These are phyloP conservation scores for Nymphalis io DNA, from an alignment of 1,140 invertebrate genomes.

Conservation along the genomic window DNA sequence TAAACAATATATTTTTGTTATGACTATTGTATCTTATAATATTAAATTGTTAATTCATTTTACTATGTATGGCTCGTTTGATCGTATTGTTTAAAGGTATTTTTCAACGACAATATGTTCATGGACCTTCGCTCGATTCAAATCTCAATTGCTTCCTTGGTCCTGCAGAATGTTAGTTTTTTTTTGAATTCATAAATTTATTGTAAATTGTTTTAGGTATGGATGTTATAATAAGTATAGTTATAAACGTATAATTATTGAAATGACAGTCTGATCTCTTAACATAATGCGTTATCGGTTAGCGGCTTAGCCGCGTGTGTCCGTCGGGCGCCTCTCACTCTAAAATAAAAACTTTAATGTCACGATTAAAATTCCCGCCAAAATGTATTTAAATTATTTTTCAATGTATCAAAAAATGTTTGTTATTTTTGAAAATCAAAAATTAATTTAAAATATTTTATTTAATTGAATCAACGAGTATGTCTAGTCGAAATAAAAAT, in stretches of 20 bases:
- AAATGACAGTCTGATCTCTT: conserved; percentile 79
- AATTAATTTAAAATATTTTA: conserved; percentile 13
- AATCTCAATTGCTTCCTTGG: conserved; percentile 40
- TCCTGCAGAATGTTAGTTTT: conserved; percentile 46
- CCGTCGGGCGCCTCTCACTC: conserved; percentile 47
- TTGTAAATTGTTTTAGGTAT: conserved; percentile 77
- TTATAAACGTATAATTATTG: conserved; percentile 71
- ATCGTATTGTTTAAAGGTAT: conserved; percentile 48
- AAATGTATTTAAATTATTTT: conserved; percentile 19
- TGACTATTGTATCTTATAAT: conserved; percentile 68
- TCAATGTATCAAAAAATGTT: not conserved
- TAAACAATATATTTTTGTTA: conserved; percentile 76
- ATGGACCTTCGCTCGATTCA: conserved; percentile 36
- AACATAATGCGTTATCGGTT: conserved; percentile 60
- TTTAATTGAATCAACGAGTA: conserved; percentile 33
- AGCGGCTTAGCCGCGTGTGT: conserved; percentile 46
- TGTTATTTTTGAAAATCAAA: conserved; percentile 6
- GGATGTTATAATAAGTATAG: conserved; percentile 74
- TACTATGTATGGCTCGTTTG: conserved; percentile 63
- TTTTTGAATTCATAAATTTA: conserved; percentile 44
- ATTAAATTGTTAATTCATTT: conserved; percentile 76
- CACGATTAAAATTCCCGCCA: conserved; percentile 39
- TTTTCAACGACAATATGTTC: conserved; percentile 35
- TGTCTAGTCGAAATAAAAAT: conserved; percentile 29
- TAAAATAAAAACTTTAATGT: conserved; percentile 23